Conservation (phyloP, 2,797 vertebrate species). For the Chloroceryle amazona region DNA sequence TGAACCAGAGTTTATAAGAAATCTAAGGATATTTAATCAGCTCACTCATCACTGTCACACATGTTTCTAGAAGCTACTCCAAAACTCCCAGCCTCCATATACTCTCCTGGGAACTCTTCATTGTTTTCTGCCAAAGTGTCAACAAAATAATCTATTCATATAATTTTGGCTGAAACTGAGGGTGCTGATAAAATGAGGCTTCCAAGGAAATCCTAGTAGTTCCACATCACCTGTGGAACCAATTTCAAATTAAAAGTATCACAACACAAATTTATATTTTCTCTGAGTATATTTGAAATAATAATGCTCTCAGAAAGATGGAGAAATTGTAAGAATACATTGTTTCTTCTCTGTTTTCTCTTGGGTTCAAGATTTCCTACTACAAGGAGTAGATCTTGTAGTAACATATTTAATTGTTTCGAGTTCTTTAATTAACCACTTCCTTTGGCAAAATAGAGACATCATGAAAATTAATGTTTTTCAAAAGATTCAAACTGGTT, state of each 20-base stretch:
- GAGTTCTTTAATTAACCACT: not conserved
- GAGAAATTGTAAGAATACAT: not conserved
- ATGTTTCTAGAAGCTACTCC: not conserved
- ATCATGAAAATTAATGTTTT: fast-evolving
- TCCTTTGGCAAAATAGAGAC: not conserved
- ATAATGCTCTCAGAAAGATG: not conserved
- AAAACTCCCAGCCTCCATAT: not conserved
- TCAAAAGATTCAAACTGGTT: not conserved
- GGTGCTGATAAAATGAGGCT: not conserved
- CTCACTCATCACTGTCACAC: not conserved
- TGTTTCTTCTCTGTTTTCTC: not conserved
- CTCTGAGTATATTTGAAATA: not conserved
- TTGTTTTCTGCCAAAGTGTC: not conserved
- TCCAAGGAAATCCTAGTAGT: not conserved
- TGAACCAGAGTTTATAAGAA: not conserved
- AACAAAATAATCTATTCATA: not conserved
- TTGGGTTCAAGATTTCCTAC: not conserved
- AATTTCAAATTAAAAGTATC: not conserved
- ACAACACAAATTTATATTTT: not conserved
- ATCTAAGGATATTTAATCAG: not conserved
- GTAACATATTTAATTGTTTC: not conserved
- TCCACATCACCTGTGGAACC: not conserved
- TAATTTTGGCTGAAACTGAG: not conserved
- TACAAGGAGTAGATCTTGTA: not conserved
- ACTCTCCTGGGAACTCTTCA: not conserved